Evolutionary conservation across 2,797 vertebrate genomes (phyloP).

Genomic region (Hybognathus amarus): DNA sequence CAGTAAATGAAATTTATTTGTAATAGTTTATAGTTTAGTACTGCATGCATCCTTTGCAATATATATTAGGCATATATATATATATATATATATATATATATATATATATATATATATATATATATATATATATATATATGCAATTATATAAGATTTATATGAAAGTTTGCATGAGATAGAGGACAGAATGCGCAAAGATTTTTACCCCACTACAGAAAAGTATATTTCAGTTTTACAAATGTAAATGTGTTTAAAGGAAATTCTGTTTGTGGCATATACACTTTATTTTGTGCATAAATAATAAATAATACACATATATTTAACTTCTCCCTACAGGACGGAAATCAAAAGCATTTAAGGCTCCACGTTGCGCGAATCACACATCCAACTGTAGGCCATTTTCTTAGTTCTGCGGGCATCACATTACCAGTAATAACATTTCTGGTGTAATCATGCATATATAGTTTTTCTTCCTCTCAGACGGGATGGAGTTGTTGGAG

Average conservation of each 20-base stretch:
- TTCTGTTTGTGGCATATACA: background rate
- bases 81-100: too few relatives aligned
- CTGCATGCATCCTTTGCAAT: background rate
- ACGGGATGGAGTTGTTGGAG: conserved; percentile 89
- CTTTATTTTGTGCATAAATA: conserved; percentile 42
- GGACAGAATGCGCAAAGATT: background rate
- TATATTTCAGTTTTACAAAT: background rate
- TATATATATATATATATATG: background rate
- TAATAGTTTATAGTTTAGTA: background rate
- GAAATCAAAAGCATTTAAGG: conserved; percentile 74
- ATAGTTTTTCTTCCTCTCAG: conserved; percentile 79
- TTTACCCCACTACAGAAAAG: background rate
- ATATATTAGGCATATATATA: too few relatives aligned
- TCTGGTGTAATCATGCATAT: conserved; percentile 89
- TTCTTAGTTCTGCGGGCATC: conserved; percentile 70
- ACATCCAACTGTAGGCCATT: conserved; percentile 67
- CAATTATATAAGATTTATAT: background rate
- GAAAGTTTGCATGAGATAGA: background rate
- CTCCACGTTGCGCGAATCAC: conserved; percentile 74
- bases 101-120: too few relatives aligned
- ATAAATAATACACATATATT: conserved; percentile 66
- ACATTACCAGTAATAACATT: conserved; percentile 83
- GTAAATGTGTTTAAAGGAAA: background rate
- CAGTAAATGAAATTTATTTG: background rate
- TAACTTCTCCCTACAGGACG: conserved; percentile 52